Conservation (phyloP, 2,888 invertebrate species). For the Tortrix viridana region DNA sequence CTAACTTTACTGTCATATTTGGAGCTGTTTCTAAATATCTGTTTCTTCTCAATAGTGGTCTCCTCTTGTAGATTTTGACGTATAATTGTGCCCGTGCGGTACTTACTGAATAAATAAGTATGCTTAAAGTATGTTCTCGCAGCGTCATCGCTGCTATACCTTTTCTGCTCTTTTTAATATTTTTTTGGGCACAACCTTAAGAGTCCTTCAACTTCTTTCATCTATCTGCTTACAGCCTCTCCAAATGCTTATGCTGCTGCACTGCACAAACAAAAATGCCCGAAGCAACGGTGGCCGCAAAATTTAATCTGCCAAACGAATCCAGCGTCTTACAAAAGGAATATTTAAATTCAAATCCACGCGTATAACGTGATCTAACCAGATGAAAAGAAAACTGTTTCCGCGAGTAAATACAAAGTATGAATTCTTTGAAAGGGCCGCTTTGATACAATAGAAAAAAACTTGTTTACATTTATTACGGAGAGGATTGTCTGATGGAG, state of each 20-base stretch:
- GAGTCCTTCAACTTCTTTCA: no score
- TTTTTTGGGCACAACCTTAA: no score
- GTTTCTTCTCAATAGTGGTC: no score
- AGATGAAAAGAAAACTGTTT: slow-evolving; percentile 47
- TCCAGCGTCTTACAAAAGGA: slow-evolving; percentile 46
- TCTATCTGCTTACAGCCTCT: not conserved
- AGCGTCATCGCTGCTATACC: no score
- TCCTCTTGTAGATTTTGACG: no score
- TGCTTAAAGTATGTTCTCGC: no score
- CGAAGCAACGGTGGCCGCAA: slow-evolving; percentile 5
- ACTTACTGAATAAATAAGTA: no score
- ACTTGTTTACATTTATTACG: slow-evolving; percentile 68
- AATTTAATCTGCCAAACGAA: slow-evolving; percentile 47
- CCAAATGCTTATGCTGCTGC: not conserved
- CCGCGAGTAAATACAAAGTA: slow-evolving; percentile 51
- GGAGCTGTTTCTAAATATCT: no score
- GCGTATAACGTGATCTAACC: slow-evolving; percentile 35
- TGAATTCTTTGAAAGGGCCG: slow-evolving; percentile 62
- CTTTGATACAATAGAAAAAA: slow-evolving; percentile 63
- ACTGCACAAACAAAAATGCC: not conserved
- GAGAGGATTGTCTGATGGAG: slow-evolving; percentile 19
- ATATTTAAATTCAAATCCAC: slow-evolving; percentile 49
- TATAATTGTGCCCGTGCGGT: no score
- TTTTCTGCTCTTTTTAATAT: no score
- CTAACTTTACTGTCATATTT: no score